Percentiles rank a stretch among this genome's conserved stretches.
Conservation (phyloP, 2,888 invertebrate genomes). For the Lutraria lutraria region DNA sequence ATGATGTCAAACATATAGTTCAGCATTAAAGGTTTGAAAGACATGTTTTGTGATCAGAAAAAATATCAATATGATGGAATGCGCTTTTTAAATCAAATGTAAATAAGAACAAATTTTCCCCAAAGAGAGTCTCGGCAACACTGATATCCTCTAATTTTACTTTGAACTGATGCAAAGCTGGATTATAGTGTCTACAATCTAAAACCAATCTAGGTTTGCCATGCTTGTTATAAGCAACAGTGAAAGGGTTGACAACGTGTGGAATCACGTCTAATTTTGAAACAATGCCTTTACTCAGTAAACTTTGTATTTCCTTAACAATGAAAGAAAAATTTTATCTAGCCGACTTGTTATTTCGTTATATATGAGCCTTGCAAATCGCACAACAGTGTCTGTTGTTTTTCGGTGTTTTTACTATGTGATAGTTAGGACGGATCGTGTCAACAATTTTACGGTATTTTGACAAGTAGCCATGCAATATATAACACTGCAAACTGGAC, state of each 20-base stretch:
- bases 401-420: no score
- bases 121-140: constrained; percentile 37
- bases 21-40: no score
- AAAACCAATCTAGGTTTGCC: constrained; percentile 56
- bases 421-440: no score
- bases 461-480: no score
- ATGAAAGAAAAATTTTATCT: constrained; percentile 57
- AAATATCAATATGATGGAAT: no score
- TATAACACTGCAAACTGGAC: no score
- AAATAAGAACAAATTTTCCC: constrained; percentile 33
- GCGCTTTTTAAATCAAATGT: constrained; percentile 50
- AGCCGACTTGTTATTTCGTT: constrained; percentile 58
- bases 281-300: constrained; percentile 56
- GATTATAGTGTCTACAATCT: constrained; percentile 59
- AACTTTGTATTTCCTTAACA: constrained; percentile 36
- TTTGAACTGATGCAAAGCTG: constrained; percentile 46
- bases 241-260: constrained; percentile 55
- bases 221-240: constrained; percentile 54
- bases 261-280: constrained; percentile 33
- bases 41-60: constrained; percentile 25
- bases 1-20: no score
- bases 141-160: constrained; percentile 52
- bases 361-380: no score
- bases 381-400: no score
- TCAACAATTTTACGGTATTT: no score